Percentiles rank a stretch among this genome's conserved stretches.
phyloP scores from a whole-genome alignment of 2,113 vertebrate species.

The Ciconia stormi region DNA sequence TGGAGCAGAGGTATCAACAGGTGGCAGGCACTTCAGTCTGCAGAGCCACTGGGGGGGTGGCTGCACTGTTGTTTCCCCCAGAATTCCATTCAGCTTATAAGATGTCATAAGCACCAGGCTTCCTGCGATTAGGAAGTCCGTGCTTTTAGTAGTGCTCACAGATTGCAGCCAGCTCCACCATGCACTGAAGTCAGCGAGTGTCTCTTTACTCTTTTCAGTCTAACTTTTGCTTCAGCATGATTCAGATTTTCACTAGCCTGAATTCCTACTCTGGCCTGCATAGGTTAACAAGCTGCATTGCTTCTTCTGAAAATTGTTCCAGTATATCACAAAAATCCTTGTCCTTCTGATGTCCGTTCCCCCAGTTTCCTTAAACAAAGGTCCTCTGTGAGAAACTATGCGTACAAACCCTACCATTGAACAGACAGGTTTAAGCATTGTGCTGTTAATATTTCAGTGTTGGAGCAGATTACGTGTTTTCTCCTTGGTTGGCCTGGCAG shows the following conservation, averaged over 20 bases:
- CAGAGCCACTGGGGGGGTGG: background rate
- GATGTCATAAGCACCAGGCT: background rate
- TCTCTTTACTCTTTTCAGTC: background rate
- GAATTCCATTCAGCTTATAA: background rate
- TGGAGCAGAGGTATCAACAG: background rate
- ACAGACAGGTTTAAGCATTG: background rate
- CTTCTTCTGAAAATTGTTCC: background rate
- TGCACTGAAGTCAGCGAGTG: background rate
- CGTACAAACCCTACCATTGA: background rate
- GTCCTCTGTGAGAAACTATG: background rate
- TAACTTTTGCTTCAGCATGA: background rate
- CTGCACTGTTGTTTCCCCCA: background rate
- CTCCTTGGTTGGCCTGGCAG: background rate
- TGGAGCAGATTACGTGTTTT: background rate
- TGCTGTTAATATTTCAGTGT: background rate
- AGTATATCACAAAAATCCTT: background rate
- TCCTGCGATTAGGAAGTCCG: background rate
- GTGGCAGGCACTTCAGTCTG: background rate
- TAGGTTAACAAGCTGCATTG: background rate
- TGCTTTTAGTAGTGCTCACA: background rate
- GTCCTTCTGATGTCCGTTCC: background rate
- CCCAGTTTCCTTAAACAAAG: background rate
- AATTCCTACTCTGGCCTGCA: background rate
- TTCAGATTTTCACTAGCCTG: background rate
- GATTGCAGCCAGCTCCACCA: accelerated